These are phyloP conservation scores for Corythucha ciliata DNA, from an alignment of 2,888 invertebrate genomes.

Conservation along the genomic window DNA sequence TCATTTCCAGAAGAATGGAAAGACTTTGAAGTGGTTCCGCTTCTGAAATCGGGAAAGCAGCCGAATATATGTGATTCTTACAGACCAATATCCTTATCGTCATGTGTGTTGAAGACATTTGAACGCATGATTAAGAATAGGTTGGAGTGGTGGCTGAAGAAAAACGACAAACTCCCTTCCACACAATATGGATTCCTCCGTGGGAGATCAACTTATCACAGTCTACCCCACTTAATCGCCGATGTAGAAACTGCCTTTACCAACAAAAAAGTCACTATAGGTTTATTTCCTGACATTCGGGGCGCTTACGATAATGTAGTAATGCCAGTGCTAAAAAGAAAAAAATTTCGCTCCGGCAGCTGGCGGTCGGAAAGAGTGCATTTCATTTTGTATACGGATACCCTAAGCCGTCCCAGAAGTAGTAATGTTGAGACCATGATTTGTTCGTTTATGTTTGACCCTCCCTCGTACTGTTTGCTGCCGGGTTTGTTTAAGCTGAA, in stretches of 20 bases:
- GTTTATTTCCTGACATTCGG: background rate
- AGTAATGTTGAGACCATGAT: no score
- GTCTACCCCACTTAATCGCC: background rate
- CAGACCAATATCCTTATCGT: background rate
- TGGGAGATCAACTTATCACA: background rate
- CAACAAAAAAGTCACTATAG: background rate
- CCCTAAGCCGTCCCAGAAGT: no score
- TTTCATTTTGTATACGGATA: no score
- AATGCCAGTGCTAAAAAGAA: no score
- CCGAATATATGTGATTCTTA: background rate
- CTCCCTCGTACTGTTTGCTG: no score
- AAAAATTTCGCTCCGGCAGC: no score
- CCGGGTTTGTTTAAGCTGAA: no score
- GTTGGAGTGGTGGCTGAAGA: slow-evolving; percentile 3
- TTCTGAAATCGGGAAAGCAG: background rate
- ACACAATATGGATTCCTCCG: background rate
- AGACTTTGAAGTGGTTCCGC: background rate
- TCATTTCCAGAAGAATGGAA: background rate
- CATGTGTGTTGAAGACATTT: background rate
- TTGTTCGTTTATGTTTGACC: no score
- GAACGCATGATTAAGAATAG: background rate
- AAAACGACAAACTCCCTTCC: background rate
- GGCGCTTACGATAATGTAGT: background rate
- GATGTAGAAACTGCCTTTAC: background rate
- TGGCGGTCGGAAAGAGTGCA: no score